Base-by-base conservation (phyloP, 1,140 invertebrate genomes). In the Andrena cerasifolii region DNA sequence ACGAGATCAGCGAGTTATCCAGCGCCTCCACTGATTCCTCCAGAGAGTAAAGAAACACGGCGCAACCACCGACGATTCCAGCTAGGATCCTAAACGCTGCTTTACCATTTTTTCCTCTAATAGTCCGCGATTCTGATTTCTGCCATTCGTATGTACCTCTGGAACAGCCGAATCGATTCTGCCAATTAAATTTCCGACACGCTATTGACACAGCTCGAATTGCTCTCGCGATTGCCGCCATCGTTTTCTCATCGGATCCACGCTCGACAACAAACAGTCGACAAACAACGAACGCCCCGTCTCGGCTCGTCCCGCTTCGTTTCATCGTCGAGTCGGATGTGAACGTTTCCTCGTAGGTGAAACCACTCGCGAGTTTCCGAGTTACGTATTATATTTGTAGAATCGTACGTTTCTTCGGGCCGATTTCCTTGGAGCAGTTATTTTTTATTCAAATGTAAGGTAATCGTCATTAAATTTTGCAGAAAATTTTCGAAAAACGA, bases 11-110 rank as follows among this genome's bases (percentile, higher is more conserved):
- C 12, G 10, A 5, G 1, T 0, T n/a, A 0, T 12, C 47, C 10
- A 53, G 18, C 28, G 86, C 82, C 12, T 47, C 62, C 4, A 86
- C 83, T 26, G 87, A 84, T 63, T 73, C 79, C 21, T 87, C 78
- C 5, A 89, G 54, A 6, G 81, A 65, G 14, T 84, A 86, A 0
- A 88, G 18, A 8, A 85, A 1, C 2, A 51, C 28, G 1, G 87
- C 80, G 21, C 83, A 85, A 33, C 79, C 82, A 14, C 51, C 71
- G 40, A 74, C 45, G 10, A 59, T 18, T 4, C 74, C 76, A 10
- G 33, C 45, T 7, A 75, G 2, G 0, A 75, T 14, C n/a, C 71
- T 43, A 0, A 79, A 10, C 12, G 36, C 40, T 45, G 33, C 7
- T 16, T 45, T 21, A 16, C 16, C 10, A 28, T 24, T 49, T 33